Evolutionary conservation across 2,113 vertebrate genomes (phyloP), one percentile per base, ranked within the genome.

Genomic region (Opisthocomus hoazin): DNA sequence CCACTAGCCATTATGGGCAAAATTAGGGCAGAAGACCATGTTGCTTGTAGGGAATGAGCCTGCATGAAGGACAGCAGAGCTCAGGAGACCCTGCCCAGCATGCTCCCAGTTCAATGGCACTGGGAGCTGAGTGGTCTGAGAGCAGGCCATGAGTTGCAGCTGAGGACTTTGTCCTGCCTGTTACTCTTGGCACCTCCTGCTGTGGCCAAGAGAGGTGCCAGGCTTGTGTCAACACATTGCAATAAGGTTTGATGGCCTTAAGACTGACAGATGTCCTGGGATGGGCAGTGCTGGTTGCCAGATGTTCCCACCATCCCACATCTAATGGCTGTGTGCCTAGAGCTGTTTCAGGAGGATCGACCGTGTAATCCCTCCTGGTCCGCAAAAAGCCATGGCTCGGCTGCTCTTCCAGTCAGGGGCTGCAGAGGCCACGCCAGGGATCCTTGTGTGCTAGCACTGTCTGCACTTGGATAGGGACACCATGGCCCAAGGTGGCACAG

Each of bases 261-360:
- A 15, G 39, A 9, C 16, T 34, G 53, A 63, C 48, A 48, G 21
- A 71, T 13, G 29, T 46, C 65, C 48, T 56, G 41, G 24, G 29
- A 37, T 54, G 36, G 65, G 41, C 74, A 48, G 30, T 30, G 60
- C 11, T 83, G 18, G 41, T 39, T 66, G 63, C 14, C 27, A 54
- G 21, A 43, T 32, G 39, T 43, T 90, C 30, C 23, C 46, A 68
- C 12, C 36, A 77, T n/a, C 53, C 36, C 20, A 41, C 12, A 14
- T 19, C 23, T 14, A 21, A 26, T 0, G 8, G 29, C 41, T 4
- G 0, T 4, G 54, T 48, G 21, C 24, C 26, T 27, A 43, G 26
- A 34, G 58, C 34, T 78, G 8, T 19, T 43, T 4, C 65, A 61
- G 41, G 45, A 65, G 6, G 8, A 16, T 39, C 23, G 37, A 26